These are phyloP conservation scores for Asobara japonica DNA, from an alignment of 1,140 invertebrate genomes.

Conservation along the genomic window DNA sequence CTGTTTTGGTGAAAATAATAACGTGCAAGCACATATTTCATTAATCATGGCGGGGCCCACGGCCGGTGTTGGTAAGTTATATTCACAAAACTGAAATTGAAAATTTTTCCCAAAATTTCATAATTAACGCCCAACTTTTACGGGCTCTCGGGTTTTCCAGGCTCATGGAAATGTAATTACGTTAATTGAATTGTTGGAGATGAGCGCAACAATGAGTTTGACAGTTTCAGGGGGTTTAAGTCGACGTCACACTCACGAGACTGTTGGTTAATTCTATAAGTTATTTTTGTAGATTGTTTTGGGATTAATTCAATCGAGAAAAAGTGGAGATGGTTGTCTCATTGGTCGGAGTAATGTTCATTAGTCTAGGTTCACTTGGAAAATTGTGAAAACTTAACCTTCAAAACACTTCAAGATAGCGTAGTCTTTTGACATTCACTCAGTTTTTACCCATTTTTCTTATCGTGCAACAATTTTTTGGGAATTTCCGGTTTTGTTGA, in stretches of 20 bases:
- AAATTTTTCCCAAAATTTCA: not conserved
- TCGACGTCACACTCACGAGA: not conserved
- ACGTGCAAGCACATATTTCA: constrained; percentile 49
- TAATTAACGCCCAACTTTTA: not conserved
- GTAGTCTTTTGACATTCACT: too few species aligned
- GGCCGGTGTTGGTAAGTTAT: constrained; percentile 65
- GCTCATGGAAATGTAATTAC: not conserved
- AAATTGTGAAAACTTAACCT: too few species aligned
- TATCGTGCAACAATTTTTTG: too few species aligned
- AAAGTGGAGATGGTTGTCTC: too few species aligned
- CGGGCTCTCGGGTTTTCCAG: too few species aligned
- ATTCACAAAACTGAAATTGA: constrained; percentile 35
- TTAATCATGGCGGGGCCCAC: constrained; percentile 64
- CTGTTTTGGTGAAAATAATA: constrained; percentile 38
- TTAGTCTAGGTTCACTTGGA: too few species aligned
- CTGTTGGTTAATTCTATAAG: not conserved
- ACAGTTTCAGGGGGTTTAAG: constrained; percentile 26
- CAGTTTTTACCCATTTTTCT: too few species aligned
- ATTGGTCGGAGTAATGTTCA: not conserved
- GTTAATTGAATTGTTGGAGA: not conserved
- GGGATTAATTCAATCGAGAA: not conserved
- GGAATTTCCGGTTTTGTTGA: too few species aligned
- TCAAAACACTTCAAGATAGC: too few species aligned
- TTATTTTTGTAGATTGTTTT: not conserved
- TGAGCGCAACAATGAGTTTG: not conserved